A percentile compares a stretch with the other conserved stretches of the same genome.
phyloP scores from a whole-genome alignment of 2,797 vertebrate species.

The Rhyacichthys aspro region DNA sequence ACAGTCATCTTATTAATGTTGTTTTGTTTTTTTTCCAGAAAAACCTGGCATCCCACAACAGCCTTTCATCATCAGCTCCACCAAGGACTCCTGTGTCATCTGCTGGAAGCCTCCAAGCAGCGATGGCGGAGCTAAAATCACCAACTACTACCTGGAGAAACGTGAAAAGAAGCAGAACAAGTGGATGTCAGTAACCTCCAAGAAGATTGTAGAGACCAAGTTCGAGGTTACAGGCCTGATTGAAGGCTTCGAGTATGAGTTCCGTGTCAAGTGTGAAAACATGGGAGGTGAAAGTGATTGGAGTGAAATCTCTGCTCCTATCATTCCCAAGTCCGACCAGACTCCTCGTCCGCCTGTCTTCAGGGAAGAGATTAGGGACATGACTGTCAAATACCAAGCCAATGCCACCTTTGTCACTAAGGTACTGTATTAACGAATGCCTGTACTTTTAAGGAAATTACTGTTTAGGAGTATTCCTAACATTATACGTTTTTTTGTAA shows the following conservation, averaged over 20 bases:
- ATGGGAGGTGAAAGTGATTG: conserved; percentile 97
- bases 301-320: conserved; percentile 92
- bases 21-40: conserved; percentile 75
- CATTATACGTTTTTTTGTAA: conserved; percentile 8
- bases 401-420: conserved; percentile 97
- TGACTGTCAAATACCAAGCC: conserved; percentile 93
- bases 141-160: conserved; percentile 94
- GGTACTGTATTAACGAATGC: conserved; percentile 39
- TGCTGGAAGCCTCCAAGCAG: conserved; percentile 95
- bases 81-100: conserved; percentile 93
- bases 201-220: conserved; percentile 89
- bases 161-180: conserved; percentile 99
- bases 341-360: conserved; percentile 89
- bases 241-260: conserved; percentile 98
- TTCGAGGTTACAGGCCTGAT: conserved; percentile 90
- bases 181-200: conserved; percentile 93
- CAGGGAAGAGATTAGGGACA: conserved; percentile 96
- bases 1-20: conserved; percentile 12
- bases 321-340: conserved; percentile 92
- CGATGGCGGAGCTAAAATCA: conserved; percentile 96
- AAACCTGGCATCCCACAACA: conserved; percentile 92
- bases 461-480: neutral
- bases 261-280: conserved; percentile 98
- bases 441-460: neutral
- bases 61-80: conserved; percentile 87